phyloP scores from a whole-genome alignment of 2,113 vertebrate species.

The Microcebus tavaratra region DNA sequence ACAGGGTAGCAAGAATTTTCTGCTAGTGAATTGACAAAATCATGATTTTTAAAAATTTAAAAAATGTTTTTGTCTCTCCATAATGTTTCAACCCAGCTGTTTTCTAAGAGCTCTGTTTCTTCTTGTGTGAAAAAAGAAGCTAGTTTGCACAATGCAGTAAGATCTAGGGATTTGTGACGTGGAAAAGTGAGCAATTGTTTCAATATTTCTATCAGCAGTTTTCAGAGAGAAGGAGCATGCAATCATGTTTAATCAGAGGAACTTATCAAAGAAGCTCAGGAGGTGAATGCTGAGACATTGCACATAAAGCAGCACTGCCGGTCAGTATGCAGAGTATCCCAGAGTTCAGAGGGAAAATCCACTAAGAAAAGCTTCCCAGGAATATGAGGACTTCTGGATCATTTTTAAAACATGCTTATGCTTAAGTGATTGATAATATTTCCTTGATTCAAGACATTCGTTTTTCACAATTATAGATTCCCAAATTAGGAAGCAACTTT shows the following conservation, averaged over 20 bases:
- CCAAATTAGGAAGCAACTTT: not conserved
- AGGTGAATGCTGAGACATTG: not conserved
- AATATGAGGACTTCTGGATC: not conserved
- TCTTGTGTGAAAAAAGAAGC: not conserved
- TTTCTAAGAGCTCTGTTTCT: slow-evolving; percentile 11
- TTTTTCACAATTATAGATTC: slow-evolving; percentile 23
- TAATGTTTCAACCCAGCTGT: not conserved
- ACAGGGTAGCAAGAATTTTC: not conserved
- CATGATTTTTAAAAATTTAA: not conserved
- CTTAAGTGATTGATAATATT: not conserved
- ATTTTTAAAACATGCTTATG: not conserved
- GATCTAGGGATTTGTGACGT: slow-evolving; percentile 9
- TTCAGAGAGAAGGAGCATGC: not conserved
- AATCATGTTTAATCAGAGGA: not conserved
- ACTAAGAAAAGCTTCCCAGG: not conserved
- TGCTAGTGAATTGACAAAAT: not conserved
- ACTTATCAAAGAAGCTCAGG: not conserved
- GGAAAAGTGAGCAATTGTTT: not conserved
- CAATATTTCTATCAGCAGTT: slow-evolving; percentile 3
- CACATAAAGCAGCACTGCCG: not conserved
- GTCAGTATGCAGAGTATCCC: not conserved
- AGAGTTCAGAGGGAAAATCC: not conserved
- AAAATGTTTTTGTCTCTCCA: not conserved
- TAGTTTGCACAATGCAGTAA: not conserved
- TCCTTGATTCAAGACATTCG: not conserved